Conservation (phyloP, 1,140 invertebrate species). For the Chrysomallon squamiferum region DNA sequence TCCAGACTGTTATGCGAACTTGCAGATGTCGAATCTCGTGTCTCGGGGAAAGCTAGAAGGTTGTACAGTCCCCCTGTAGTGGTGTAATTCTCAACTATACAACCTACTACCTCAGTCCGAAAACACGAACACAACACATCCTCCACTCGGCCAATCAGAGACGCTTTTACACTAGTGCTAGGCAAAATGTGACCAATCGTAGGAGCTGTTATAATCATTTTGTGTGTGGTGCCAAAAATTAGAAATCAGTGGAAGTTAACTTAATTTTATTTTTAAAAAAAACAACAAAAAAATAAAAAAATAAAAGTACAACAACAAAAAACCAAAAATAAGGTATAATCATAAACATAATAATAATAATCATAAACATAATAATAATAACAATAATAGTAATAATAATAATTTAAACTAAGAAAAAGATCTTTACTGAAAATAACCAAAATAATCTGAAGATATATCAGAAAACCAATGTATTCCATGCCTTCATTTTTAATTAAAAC, state of each 20-base stretch:
- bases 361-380: no score
- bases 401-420: no score
- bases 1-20: no score
- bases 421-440: no score
- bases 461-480: no score
- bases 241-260: background rate
- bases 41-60: slow-evolving; percentile 77
- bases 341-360: no score
- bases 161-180: background rate
- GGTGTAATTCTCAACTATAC: slow-evolving; percentile 77
- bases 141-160: background rate
- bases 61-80: slow-evolving; percentile 74
- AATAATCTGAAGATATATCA: no score
- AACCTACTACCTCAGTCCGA: slow-evolving; percentile 79
- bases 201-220: background rate
- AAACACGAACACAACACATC: slow-evolving; percentile 20
- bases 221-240: background rate
- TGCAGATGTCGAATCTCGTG: slow-evolving; percentile 25
- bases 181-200: background rate
- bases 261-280: background rate
- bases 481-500: no score
- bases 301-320: background rate
- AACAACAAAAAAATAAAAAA: background rate
- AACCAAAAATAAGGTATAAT: background rate
- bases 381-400: no score